Conservation (phyloP, 2,888 invertebrate genomes). For the Diabrotica balteata region DNA sequence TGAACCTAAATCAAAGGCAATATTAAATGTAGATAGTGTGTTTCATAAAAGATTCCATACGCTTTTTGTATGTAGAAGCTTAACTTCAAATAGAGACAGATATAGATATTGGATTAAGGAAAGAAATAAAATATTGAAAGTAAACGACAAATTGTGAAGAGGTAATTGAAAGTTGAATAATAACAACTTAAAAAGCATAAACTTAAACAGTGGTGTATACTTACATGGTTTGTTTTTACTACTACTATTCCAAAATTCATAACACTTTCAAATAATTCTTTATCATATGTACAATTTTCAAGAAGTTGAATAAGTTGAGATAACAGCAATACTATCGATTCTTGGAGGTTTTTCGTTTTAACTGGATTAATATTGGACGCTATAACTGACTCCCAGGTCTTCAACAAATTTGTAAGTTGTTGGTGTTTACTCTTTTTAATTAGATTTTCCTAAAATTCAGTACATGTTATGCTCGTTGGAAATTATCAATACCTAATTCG, state of each 20-base stretch:
- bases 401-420: conserved; percentile 40
- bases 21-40: too few species aligned
- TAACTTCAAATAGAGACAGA: too few species aligned
- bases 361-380: conserved; percentile 50
- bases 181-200: too few species aligned
- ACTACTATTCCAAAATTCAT: conserved; percentile 49
- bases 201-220: conserved; percentile 12
- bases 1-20: too few species aligned
- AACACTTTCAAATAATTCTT: conserved; percentile 45
- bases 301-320: conserved; percentile 42
- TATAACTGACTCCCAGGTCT: conserved; percentile 51
- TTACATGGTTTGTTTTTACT: conserved; percentile 51
- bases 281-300: conserved; percentile 34
- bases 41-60: too few species aligned
- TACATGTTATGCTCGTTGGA: too few species aligned
- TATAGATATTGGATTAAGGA: too few species aligned
- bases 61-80: too few species aligned
- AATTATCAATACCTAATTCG: too few species aligned
- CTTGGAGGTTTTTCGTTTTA: conserved; percentile 50
- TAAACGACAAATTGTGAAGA: too few species aligned
- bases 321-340: conserved; percentile 47
- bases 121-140: too few species aligned
- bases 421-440: conserved; percentile 33
- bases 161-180: too few species aligned
- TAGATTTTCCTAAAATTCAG: conserved; percentile 35